Evolutionary conservation across 2,797 vertebrate genomes (phyloP).

Genomic region (Falco concolor): DNA sequence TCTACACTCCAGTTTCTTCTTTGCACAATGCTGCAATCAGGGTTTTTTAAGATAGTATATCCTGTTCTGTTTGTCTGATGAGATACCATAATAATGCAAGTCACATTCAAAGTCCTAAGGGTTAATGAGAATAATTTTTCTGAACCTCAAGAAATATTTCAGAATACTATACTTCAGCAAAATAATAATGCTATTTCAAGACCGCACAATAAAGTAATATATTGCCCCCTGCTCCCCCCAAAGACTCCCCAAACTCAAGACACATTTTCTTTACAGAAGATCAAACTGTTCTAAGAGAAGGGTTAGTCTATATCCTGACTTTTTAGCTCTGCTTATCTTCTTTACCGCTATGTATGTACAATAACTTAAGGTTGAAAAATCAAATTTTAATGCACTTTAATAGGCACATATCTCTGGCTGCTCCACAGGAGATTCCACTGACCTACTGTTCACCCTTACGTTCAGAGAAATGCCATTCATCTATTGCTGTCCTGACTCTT

Average conservation of each 20-base stretch:
- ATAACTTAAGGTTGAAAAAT: not conserved
- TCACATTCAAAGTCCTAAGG: not conserved
- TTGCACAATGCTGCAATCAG: not conserved
- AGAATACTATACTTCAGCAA: not conserved
- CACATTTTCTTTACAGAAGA: not conserved
- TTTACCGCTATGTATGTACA: not conserved
- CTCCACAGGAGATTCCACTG: not conserved
- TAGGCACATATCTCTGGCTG: not conserved
- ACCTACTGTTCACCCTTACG: not conserved
- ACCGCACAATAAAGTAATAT: not conserved
- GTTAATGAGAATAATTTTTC: not conserved
- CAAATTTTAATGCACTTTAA: not conserved
- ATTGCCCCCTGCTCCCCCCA: not conserved
- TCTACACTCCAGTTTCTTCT: not conserved
- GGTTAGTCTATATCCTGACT: not conserved
- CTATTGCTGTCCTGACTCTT: not conserved
- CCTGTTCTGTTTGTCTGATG: not conserved
- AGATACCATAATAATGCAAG: not conserved
- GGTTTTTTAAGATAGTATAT: not conserved
- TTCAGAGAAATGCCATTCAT: not conserved
- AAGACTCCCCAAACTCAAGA: not conserved
- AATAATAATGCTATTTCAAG: not conserved
- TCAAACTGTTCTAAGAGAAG: not conserved
- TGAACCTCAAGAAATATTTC: not conserved
- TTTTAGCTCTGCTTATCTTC: not conserved